Base-by-base conservation (phyloP, 2,113 vertebrate genomes). In the Fulmarus glacialis region DNA sequence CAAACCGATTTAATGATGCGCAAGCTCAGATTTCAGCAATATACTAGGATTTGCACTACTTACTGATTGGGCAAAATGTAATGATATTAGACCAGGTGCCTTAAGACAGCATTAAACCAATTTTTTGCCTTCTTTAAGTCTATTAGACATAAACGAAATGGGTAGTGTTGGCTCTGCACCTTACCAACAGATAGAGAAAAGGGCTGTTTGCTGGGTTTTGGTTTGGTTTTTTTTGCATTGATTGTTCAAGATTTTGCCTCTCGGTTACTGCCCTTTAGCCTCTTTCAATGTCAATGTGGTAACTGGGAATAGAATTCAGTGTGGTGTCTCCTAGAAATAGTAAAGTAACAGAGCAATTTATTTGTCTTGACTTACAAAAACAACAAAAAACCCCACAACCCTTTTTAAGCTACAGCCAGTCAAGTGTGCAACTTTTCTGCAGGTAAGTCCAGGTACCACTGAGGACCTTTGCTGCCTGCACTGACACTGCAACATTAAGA, bases 61-160 rank as follows among this genome's bases (percentile, higher is more conserved):
- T 82, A 79, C 8, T 82, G 78, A 90, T 70, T 63, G 94, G 68
- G 34, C 13, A 83, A 38, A 68, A 79, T 0, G 0, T 79, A 90
- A 92, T 29, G 5, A 9, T 73, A 15, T 88, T 63, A 83, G 72
- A 90, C 10, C 71, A 83, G 87, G 55, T 74, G 84, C 91, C 96
- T 95, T 95, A 90, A 97, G 89, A 93, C 59, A 96, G 64, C 87
- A 30, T 71, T 89, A 87, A 94, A 90, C 82, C 72, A 82, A 90
- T 89, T 75, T 77, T 50, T 89, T 30, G n/a, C 89, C 86, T 75
- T 21, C 81, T 79, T 64, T 26, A 93, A 94, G 77, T 96, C 87
- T 59, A 47, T 92, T 84, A 95, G 81, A 55, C 38, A 6, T 13
- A 27, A 82, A 73, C 75, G 26, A 29, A 81, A 63, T 38, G 53